Base-by-base conservation (phyloP, 2,888 invertebrate species). In the Leucozona laternaria region DNA sequence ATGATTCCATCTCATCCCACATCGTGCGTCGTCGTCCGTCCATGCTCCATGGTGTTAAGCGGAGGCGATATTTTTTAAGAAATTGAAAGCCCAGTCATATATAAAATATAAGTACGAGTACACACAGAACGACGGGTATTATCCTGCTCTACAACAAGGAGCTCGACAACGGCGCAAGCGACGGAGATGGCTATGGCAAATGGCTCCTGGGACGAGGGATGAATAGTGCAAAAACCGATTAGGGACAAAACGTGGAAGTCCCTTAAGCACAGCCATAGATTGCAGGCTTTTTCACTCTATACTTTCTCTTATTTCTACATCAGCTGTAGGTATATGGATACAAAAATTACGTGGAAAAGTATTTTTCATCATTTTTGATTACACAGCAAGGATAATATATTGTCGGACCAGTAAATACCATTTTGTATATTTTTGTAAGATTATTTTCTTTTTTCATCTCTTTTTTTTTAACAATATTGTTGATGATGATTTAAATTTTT, bases 361-460 rank as follows among this genome's bases (percentile, higher is more conserved):
- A 85, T 85, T 80, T 85, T 85, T 72, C 84, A 85, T 85, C 80
- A 85, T 85, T 85, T 85, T 80, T 85, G 84, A 85, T 85, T 80
- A 85, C 77, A 80, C 40, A 72, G 79, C 76, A 60, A 60, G 76
- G 72, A 85, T 85, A 80, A 85, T 84, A 77, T 85, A 80, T 85
- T 80, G 72, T 62, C 72, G 34, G 80, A 53, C 45, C 40, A 71
- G 60, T 79, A 79, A 79, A 64, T 70, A 79, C 43, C 58, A 68
- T 78, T 83, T 83, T 78, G 37, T 31, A 73, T 79, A 68, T 70
- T 73, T 71, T 73, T 72, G 57, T 57, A 17, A 28, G 48, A 31
- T 68, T 58, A 37, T 20, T 57, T 28, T 55, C 28, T 37, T 60
- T 31, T 70, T 43, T 13, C 8, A 13, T 50, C 2, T 20, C 1